phyloP scores from a whole-genome alignment of 2,113 vertebrate genomes.

The Pseudopodoces humilis region DNA sequence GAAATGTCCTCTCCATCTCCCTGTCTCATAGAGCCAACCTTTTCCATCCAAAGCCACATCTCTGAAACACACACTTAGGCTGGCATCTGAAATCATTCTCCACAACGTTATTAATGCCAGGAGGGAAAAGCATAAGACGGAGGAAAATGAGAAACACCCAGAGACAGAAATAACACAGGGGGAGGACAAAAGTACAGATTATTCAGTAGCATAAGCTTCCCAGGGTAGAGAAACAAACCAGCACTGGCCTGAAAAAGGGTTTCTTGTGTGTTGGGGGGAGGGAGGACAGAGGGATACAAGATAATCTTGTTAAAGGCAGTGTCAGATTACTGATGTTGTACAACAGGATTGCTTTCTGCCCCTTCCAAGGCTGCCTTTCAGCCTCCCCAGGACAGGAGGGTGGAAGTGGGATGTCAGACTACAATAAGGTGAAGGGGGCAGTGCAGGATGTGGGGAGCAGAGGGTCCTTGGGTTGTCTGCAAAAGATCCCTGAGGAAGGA shows the following conservation, averaged over 20 bases:
- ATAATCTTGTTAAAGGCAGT: conserved; percentile 33
- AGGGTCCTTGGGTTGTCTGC: background rate
- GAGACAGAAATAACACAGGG: background rate
- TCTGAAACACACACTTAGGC: background rate
- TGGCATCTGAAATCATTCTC: conserved; percentile 12
- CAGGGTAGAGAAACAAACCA: background rate
- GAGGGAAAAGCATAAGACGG: background rate
- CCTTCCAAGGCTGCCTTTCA: background rate
- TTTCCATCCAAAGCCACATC: background rate
- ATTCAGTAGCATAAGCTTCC: background rate
- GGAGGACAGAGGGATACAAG: conserved; percentile 1
- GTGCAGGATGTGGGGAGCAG: background rate
- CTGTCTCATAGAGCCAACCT: background rate
- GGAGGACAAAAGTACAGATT: background rate
- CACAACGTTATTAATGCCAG: background rate
- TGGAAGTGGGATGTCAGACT: background rate
- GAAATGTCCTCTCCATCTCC: background rate
- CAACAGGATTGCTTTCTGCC: background rate
- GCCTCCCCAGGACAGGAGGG: background rate
- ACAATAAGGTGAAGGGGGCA: background rate
- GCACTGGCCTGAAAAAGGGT: conserved; percentile 1
- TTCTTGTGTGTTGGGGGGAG: conserved; percentile 15
- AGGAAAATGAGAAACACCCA: background rate
- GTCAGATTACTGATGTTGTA: conserved; percentile 8
- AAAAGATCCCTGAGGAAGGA: conserved; percentile 17